Evolutionary conservation across 2,797 vertebrate genomes (phyloP).

Genomic region (Anguilla obscura): DNA sequence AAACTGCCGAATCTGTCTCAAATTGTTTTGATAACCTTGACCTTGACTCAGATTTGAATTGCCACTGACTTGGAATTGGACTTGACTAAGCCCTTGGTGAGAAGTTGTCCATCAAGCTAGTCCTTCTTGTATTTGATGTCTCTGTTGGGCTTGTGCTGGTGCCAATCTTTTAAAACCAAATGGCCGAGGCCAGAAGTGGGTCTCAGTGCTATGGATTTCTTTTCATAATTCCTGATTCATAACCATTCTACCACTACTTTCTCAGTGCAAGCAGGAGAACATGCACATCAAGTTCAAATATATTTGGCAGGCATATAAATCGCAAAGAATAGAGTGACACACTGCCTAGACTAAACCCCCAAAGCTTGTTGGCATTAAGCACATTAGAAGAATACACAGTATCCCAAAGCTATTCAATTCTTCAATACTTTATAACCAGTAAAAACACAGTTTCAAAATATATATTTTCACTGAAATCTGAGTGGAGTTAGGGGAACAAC

Average conservation of each 20-base stretch:
- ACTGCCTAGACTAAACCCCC: neutral
- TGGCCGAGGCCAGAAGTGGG: neutral
- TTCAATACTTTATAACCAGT: neutral
- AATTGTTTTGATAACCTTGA: neutral
- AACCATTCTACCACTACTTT: neutral
- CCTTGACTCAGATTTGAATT: neutral
- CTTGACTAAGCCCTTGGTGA: neutral
- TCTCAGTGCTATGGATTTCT: neutral
- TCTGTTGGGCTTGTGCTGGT: neutral
- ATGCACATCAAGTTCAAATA: neutral
- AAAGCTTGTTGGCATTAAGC: neutral
- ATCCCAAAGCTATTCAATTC: neutral
- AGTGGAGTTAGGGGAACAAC: neutral
- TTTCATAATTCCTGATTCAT: neutral
- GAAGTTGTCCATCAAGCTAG: neutral
- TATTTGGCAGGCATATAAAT: no score
- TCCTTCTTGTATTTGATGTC: neutral
- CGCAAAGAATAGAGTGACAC: no score
- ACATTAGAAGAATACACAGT: neutral
- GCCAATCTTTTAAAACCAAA: neutral
- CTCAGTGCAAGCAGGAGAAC: neutral
- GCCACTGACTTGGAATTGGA: neutral
- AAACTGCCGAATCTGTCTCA: neutral
- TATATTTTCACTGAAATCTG: neutral
- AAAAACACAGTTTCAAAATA: neutral